These are phyloP conservation scores for Kryptolebias ocellatus DNA, from an alignment of 2,797 vertebrate genomes.

Conservation along the genomic window DNA sequence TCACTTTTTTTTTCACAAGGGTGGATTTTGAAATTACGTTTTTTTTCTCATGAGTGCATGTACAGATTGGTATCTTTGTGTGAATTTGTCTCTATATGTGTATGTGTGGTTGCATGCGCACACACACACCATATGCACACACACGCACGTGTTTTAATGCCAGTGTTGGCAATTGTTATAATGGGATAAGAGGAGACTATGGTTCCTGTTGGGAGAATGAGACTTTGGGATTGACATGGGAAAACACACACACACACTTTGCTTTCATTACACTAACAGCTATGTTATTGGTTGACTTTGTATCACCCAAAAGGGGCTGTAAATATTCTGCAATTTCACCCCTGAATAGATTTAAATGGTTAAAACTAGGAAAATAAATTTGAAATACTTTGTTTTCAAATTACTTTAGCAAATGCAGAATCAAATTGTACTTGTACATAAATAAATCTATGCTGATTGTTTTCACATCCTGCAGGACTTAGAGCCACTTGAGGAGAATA, in stretches of 20 bases:
- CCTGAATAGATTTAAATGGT: too few relatives aligned
- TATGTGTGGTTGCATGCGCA: slow-evolving; percentile 6
- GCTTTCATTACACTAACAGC: slow-evolving; percentile 48
- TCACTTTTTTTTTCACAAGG: slow-evolving; percentile 59
- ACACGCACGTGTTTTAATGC: slow-evolving; percentile 57
- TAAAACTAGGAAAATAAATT: neutral
- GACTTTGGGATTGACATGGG: slow-evolving; percentile 81
- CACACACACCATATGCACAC: slow-evolving; percentile 10
- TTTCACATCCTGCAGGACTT: slow-evolving; percentile 6
- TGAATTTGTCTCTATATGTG: slow-evolving; percentile 41
- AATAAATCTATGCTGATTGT: slow-evolving; percentile 16
- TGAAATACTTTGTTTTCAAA: too few relatives aligned
- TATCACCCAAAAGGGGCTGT: slow-evolving; percentile 27
- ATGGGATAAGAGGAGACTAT: slow-evolving; percentile 77
- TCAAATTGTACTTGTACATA: neutral
- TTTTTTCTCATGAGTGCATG: slow-evolving; percentile 52
- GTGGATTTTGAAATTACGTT: slow-evolving; percentile 72
- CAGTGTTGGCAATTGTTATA: slow-evolving; percentile 77
- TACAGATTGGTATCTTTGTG: slow-evolving; percentile 51
- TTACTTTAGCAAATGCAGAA: neutral
- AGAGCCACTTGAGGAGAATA: slow-evolving; percentile 38
- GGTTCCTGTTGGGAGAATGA: slow-evolving; percentile 77
- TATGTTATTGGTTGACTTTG: slow-evolving; percentile 36
- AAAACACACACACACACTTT: slow-evolving; percentile 64
- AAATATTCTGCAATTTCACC: slow-evolving; percentile 16